phyloP scores from a whole-genome alignment of 2,888 invertebrate genomes.

The Periphyllus acericola region DNA sequence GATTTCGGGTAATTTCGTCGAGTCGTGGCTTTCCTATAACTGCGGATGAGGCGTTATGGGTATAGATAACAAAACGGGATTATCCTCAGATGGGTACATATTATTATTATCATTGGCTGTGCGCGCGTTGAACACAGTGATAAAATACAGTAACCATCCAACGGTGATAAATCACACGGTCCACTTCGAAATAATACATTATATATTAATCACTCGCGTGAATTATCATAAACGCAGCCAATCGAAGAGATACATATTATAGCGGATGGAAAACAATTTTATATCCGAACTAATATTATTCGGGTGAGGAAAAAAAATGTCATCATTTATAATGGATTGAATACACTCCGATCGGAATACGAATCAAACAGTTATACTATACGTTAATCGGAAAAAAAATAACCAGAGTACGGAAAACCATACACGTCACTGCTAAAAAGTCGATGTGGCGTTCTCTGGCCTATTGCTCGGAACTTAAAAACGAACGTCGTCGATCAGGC shows the following conservation, averaged over 20 bases:
- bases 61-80: not conserved
- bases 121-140: not conserved
- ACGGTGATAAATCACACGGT: not conserved
- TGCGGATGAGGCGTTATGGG: not conserved
- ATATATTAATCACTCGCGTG: not conserved
- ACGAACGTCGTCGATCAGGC: no score
- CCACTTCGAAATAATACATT: not conserved
- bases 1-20: not conserved
- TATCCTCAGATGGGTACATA: not conserved
- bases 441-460: no score
- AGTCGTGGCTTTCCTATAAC: not conserved
- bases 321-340: not conserved
- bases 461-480: no score
- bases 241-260: not conserved
- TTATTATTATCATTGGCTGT: not conserved
- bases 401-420: not conserved
- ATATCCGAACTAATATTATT: not conserved
- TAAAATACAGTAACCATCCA: not conserved
- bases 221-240: not conserved
- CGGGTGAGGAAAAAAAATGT: not conserved
- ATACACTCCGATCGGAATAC: not conserved
- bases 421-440: no score
- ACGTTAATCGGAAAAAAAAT: no score
- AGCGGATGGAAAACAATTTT: not conserved
- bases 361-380: not conserved